Percentiles rank a stretch among this genome's conserved stretches.
Evolutionary conservation across 2,797 vertebrate genomes (phyloP).

Genomic region (Lepilemur septentrionalis): DNA sequence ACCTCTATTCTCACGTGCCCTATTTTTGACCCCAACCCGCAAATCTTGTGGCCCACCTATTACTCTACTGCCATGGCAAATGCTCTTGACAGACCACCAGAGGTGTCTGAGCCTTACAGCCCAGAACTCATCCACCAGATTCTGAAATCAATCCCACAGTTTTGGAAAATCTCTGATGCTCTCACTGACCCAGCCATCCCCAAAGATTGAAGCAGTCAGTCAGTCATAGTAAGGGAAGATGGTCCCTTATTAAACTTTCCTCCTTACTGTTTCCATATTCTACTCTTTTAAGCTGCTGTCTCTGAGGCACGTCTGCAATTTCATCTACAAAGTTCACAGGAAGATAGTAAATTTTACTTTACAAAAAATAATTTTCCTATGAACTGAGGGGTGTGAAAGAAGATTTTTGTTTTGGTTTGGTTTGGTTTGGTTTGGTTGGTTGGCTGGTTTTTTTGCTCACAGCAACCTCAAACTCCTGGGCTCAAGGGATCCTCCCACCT

Average conservation of each 20-base stretch:
- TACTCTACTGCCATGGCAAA: background rate
- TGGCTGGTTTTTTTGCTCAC: no score
- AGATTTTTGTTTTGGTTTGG: background rate
- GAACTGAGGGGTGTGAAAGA: background rate
- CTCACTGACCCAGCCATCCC: background rate
- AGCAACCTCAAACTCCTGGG: no score
- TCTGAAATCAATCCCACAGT: background rate
- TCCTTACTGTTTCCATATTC: background rate
- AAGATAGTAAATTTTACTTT: background rate
- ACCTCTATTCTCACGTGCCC: background rate
- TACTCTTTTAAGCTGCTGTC: background rate
- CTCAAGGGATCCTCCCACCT: no score
- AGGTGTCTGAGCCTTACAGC: background rate
- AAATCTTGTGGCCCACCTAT: background rate
- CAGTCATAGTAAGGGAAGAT: background rate
- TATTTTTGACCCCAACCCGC: background rate
- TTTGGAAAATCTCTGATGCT: background rate
- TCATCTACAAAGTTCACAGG: background rate
- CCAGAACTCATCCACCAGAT: background rate
- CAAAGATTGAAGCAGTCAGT: background rate
- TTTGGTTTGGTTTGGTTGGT: no score
- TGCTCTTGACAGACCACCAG: background rate
- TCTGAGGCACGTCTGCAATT: background rate
- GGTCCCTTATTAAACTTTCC: background rate
- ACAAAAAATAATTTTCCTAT: background rate